phyloP scores from a whole-genome alignment of 2,113 vertebrate species.

The Chloroceryle aenea region DNA sequence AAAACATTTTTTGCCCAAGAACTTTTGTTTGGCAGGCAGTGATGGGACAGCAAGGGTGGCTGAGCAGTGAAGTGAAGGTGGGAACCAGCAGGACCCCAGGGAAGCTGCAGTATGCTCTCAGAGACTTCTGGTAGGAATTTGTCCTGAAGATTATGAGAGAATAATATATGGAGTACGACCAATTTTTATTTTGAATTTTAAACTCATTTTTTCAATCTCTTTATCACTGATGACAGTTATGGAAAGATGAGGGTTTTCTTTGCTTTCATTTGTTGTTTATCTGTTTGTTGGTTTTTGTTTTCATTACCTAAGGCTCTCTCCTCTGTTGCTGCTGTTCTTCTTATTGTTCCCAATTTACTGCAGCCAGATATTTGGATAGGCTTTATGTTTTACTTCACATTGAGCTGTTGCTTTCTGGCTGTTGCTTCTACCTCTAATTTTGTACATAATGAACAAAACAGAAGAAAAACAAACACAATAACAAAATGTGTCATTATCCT shows the following conservation, averaged over 20 bases:
- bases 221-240: not conserved
- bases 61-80: not conserved
- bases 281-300: not conserved
- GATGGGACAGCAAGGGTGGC: not conserved
- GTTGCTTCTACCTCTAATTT: constrained; percentile 34
- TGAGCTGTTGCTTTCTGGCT: constrained; percentile 30
- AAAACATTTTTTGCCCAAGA: not conserved
- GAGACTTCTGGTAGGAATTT: not conserved
- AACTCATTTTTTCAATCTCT: not conserved
- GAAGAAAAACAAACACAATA: constrained; percentile 13
- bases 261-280: not conserved
- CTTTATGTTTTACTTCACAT: not conserved
- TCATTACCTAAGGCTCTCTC: not conserved
- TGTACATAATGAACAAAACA: constrained; percentile 34
- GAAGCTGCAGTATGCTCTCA: not conserved
- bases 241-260: not conserved
- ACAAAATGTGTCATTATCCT: constrained; percentile 39
- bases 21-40: not conserved
- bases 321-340: not conserved
- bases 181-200: not conserved
- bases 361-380: not conserved
- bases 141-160: not conserved
- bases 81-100: not conserved
- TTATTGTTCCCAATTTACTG: not conserved
- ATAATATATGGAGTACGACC: not conserved